Evolutionary conservation across 1,140 invertebrate genomes (phyloP), one percentile per base, ranked within the genome.

Genomic region (Euschistus heros): DNA sequence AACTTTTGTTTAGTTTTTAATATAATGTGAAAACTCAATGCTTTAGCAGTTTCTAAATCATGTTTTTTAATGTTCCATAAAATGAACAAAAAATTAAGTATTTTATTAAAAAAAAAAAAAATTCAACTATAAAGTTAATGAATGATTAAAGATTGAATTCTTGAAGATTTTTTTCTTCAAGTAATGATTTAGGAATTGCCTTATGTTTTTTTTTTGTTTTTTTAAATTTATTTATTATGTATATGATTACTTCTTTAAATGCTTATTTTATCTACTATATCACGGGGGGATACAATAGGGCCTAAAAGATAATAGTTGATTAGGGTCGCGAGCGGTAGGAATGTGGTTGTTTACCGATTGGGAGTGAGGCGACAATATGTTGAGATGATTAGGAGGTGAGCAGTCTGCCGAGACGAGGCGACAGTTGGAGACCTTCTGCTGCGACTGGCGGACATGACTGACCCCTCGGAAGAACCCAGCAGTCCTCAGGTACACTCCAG

Each of bases 291-390:
- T n/a, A n/a, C n/a, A 50, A 6, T 50, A 50, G 47, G 47, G 47
- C 47, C 47, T 50, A 50, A 50, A 50, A 18, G 22, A 50, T 50
- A 20, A 50, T 18, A 50, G 47, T 50, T 50, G 47, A 50, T 22
- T 50, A 50, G 47, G 47, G 47, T 18, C 47, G 47, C 47, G 47
- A 50, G 47, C 47, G 47, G 47, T 50, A 50, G 47, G 47, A 50
- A 50, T 50, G 22, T 50, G 47, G n/a, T 50, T 50, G 47, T 18
- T n/a, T 50, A 20, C n/a, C 47, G 47, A n/a, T n/a, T 50, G 47
- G 47, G 47, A 50, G 47, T 50, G 47, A 50, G 47, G 47, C 47
- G 47, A 50, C 47, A 20, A 50, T 50, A 22, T 50, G 47, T 50
- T 50, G 47, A 50, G 47, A 50, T 50, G 47, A 50, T 50, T 50